Evolutionary conservation across 1,140 invertebrate species (phyloP), one percentile per base, ranked within the genome.

Genomic region (Danaus plexippus): DNA sequence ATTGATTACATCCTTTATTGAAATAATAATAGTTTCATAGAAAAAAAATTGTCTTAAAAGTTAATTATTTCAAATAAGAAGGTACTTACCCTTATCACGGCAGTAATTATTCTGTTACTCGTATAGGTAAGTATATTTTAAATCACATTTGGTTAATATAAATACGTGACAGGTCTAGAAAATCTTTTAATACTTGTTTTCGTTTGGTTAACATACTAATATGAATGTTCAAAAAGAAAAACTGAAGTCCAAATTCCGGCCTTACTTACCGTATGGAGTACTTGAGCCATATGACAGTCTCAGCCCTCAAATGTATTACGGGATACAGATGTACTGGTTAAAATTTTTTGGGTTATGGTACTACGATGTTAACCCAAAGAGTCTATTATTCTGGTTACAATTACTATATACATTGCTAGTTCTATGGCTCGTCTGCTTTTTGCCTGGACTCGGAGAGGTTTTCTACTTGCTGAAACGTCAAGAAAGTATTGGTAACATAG

Each of bases 311-410:
- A 66, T 85, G 47, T 88, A 82, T 54, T 83, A 81, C 11, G 77
- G 82, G 2, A 64, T 88, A 10, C 83, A 88, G 58, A 87, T 87
- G 65, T 88, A 80, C 57, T 88, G 86, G 85, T 64, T 88, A 15
- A 88, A 85, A 56, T 84, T 87, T 63, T 88, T 84, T 64, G 86
- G 86, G 12, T 73, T 87, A 69, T 88, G 86, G 86, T 88, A 80
- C 60, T 80, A 82, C 54, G 71, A 75, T 40, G 71, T 64, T 54
- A 64, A 69, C 6, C 60, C 66, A 32, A 69, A 63, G 13, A 72
- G 52, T 9, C 32, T 74, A 7, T 50, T 68, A 7, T 88, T 80
- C 54, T 88, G 86, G 86, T 10, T 77, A 3, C 73, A 77, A 41
- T 64, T 82, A 46, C 43, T 69, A 10, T 88, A 87, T 52, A 76